A percentile compares a stretch with the other conserved stretches of the same genome.
Evolutionary conservation across 1,140 invertebrate genomes (phyloP).

Genomic region (Radopholus similis): DNA sequence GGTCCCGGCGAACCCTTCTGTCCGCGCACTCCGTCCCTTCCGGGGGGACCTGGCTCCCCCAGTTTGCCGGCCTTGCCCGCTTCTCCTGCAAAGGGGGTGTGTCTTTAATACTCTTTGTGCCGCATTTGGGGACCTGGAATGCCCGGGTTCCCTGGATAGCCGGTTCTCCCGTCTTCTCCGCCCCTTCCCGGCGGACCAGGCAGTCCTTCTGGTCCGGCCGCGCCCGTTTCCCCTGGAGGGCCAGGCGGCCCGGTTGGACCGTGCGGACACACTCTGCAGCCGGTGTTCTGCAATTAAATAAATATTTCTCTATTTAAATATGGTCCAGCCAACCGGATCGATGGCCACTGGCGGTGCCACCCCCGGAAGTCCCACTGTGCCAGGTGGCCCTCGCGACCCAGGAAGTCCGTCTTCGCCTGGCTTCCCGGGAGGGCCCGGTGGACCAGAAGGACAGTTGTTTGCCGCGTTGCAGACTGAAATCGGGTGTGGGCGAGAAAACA

Average conservation of each 20-base stretch:
- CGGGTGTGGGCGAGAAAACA: background rate
- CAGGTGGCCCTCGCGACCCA: constrained; percentile 37
- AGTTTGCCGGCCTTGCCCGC: constrained; percentile 37
- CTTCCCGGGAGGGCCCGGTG: constrained; percentile 48
- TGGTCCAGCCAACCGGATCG: constrained; percentile 42
- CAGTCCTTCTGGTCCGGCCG: constrained; percentile 29
- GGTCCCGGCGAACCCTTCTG: constrained; percentile 37
- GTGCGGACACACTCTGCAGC: constrained; percentile 49
- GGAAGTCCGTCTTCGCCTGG: constrained; percentile 48
- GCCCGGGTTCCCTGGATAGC: constrained; percentile 41
- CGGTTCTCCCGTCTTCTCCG: constrained; percentile 39
- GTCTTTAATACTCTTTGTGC: background rate
- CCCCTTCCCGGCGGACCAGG: constrained; percentile 28
- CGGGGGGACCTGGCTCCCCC: constrained; percentile 37
- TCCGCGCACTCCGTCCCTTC: constrained; percentile 34
- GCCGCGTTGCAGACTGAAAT: constrained; percentile 49
- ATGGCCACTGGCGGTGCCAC: constrained; percentile 55
- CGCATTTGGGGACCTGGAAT: constrained; percentile 22
- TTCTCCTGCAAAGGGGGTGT: constrained; percentile 14
- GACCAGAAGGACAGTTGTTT: constrained; percentile 51
- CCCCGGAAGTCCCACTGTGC: constrained; percentile 49
- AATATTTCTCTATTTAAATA: background rate
- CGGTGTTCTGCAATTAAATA: constrained; percentile 39
- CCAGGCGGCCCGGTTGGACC: constrained; percentile 34
- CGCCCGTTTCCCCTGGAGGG: constrained; percentile 28